Percentiles rank a stretch among this genome's conserved stretches.
Evolutionary conservation across 2,113 vertebrate species (phyloP).

Genomic region (Geococcyx californianus): DNA sequence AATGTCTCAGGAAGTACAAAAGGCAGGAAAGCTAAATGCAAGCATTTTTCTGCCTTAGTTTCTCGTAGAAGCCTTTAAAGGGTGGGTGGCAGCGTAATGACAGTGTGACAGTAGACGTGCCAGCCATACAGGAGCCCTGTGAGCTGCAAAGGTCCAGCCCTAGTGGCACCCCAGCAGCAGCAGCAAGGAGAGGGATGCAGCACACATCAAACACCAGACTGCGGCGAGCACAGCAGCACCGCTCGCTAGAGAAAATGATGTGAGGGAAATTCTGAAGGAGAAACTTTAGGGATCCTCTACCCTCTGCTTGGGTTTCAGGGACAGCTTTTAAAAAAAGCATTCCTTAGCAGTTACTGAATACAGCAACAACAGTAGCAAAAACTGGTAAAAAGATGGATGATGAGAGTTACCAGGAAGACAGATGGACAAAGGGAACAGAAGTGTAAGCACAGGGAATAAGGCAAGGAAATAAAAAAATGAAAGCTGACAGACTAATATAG

Average conservation of each 20-base stretch:
- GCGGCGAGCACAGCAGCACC: accelerated
- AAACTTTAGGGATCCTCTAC: neutral
- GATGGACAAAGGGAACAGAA: neutral
- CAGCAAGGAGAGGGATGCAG: accelerated
- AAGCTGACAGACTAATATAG: slow-evolving; percentile 21
- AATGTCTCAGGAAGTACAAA: neutral
- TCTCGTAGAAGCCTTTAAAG: neutral
- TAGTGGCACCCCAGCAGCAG: neutral
- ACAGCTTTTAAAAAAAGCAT: neutral
- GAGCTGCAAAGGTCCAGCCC: neutral
- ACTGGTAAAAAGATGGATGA: neutral
- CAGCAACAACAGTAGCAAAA: neutral
- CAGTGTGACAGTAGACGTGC: neutral
- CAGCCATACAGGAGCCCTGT: neutral
- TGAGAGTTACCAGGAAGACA: neutral
- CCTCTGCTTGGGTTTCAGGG: neutral
- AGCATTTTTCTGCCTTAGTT: neutral
- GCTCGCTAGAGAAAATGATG: neutral
- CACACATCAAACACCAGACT: neutral
- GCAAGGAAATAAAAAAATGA: slow-evolving; percentile 38
- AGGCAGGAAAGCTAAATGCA: neutral
- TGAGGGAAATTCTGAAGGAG: neutral
- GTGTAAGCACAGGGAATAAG: neutral
- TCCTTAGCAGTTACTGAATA: neutral
- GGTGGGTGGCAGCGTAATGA: neutral